phyloP scores from a whole-genome alignment of 2,797 vertebrate genomes.

The Poeciliopsis gracilis region DNA sequence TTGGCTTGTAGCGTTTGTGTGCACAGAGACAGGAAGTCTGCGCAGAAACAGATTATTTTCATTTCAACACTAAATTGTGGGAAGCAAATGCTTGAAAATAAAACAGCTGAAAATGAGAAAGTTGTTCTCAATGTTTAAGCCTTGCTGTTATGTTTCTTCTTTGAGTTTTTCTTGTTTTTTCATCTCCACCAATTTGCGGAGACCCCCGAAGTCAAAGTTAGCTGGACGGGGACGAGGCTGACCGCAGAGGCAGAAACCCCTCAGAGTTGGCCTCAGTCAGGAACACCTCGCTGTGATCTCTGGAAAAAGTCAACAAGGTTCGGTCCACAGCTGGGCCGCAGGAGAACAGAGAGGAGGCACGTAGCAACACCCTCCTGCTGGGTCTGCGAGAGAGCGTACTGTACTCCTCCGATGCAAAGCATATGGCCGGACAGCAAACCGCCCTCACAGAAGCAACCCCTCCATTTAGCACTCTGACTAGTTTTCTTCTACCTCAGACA shows the following conservation, averaged over 20 bases:
- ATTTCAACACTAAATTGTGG: neutral
- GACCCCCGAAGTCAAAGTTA: slow-evolving; percentile 20
- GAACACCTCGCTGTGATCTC: slow-evolving; percentile 81
- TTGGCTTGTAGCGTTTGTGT: slow-evolving; percentile 53
- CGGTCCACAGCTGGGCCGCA: slow-evolving; percentile 78
- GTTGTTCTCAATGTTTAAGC: slow-evolving; percentile 7
- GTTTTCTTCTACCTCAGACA: slow-evolving; percentile 11
- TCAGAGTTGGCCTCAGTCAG: slow-evolving; percentile 62
- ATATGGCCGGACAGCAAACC: slow-evolving; percentile 29
- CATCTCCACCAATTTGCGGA: neutral
- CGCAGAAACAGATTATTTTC: slow-evolving; percentile 11
- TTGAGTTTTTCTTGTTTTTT: slow-evolving; percentile 12
- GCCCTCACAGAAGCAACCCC: slow-evolving; percentile 18
- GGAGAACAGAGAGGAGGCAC: slow-evolving; percentile 73
- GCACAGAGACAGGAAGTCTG: slow-evolving; percentile 31
- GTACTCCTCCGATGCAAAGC: slow-evolving; percentile 30
- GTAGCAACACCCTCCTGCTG: slow-evolving; percentile 81
- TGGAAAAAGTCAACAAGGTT: slow-evolving; percentile 81
- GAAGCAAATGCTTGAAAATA: neutral
- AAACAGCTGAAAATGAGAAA: neutral
- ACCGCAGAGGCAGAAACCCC: slow-evolving; percentile 57
- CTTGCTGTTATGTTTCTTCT: slow-evolving; percentile 10
- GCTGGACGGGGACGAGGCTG: slow-evolving; percentile 50
- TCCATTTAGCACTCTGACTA: slow-evolving; percentile 27
- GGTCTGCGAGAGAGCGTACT: slow-evolving; percentile 43